Evolutionary conservation across 1,140 invertebrate genomes (phyloP), one percentile per base, ranked within the genome.

Genomic region (Platyscapa corneri): DNA sequence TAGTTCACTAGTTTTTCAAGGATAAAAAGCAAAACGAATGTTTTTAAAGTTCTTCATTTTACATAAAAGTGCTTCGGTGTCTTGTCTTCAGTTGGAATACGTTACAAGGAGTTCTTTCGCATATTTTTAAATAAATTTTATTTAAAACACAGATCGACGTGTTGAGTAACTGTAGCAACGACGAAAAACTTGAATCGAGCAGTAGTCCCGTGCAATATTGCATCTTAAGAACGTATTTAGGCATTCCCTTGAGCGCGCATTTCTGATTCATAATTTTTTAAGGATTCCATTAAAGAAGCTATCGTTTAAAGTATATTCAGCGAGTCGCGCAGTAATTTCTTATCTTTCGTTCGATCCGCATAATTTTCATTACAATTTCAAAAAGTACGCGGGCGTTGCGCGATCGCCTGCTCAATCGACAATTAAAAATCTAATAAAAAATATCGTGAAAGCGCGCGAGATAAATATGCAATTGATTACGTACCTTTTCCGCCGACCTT

Each of bases 401-500:
- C 23, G 56, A 60, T 10, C 27, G 2, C 23, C 56, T 20, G 27
- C 27, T 60, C 23, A 27, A 5, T 14, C 56, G 27, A 60, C 27
- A 0, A 27, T 27, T 60, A 27, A 27, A 60, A 23, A 60, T 27
- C 2, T 3, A 60, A 27, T 60, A 60, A 60, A 60, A 18, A 60
- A 60, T 2, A 18, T 2, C 49, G 16, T 18, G 3, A 60, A 5
- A 27, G 23, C 10, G 23, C 56, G 23, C 23, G 8, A 27, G 67
- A 70, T 6, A 67, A 72, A 23, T 39, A 39, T 72, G 67, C 70
- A 5, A 6, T 20, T 10, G 39, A 42, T n/a, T 32, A 32, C 80
- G 80, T 86, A 93, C 94, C 94, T 86, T 93, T 92, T 53, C 94
- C 94, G 37, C 92, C 92, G n/a, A 95, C 87, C 82, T 91, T 91